phyloP scores from a whole-genome alignment of 2,113 vertebrate species.

The Lanius ludovicianus region DNA sequence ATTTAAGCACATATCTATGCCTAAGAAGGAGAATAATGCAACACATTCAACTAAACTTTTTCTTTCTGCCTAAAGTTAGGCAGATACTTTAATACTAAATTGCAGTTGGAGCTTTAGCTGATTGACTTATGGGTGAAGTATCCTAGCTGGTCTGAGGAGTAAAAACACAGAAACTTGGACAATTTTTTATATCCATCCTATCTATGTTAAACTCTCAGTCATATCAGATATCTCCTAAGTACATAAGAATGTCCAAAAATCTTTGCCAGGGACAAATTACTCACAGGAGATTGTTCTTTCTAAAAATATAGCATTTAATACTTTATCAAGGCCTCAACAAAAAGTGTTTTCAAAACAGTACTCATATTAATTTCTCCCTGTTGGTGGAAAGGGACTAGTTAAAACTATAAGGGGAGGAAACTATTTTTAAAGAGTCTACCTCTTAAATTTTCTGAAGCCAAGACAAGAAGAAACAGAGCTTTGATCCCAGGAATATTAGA shows the following conservation, averaged over 20 bases:
- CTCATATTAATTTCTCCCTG: fast-evolving
- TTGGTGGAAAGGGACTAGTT: neutral
- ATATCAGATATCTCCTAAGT: neutral
- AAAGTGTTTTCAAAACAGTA: neutral
- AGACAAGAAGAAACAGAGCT: neutral
- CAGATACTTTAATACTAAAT: neutral
- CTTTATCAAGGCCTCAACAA: neutral
- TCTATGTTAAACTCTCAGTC: neutral
- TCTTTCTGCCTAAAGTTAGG: neutral
- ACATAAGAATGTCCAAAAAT: neutral
- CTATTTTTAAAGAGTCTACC: neutral
- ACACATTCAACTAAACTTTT: neutral
- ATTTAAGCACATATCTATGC: neutral
- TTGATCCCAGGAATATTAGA: neutral
- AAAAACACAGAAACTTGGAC: neutral
- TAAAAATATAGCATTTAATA: neutral
- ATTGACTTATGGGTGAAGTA: neutral
- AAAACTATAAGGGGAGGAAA: neutral
- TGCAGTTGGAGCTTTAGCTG: neutral
- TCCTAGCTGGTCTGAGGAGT: neutral
- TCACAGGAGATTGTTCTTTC: fast-evolving
- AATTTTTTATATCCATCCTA: neutral
- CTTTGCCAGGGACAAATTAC: neutral
- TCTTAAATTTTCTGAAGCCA: neutral
- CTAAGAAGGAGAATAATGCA: neutral